Conservation (phyloP, 2,113 vertebrate species). For the Leucopsar rothschildi region DNA sequence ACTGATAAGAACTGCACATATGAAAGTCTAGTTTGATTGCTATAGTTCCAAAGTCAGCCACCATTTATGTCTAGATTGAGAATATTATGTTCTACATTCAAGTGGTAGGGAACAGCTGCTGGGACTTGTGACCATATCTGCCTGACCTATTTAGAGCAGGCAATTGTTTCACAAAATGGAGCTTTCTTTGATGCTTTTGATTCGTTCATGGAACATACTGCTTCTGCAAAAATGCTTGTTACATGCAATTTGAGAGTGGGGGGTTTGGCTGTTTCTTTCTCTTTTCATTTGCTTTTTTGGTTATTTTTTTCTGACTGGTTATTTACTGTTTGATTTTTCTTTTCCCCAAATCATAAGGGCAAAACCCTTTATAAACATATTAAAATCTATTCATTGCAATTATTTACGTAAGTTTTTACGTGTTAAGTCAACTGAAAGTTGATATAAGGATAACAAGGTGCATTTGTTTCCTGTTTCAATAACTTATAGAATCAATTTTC, state of each 20-base stretch:
- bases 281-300: not conserved
- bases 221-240: not conserved
- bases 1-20: not conserved
- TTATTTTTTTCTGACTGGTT: not conserved
- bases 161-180: not conserved
- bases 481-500: not conserved
- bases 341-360: not conserved
- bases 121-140: not conserved
- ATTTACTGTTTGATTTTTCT: not conserved
- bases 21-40: not conserved
- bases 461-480: not conserved
- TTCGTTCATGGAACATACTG: not conserved
- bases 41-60: not conserved
- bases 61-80: not conserved
- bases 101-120: not conserved
- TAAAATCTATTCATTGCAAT: not conserved
- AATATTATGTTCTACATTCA: not conserved
- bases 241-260: not conserved
- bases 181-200: not conserved
- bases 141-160: not conserved
- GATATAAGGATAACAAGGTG: not conserved
- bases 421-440: not conserved
- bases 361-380: not conserved
- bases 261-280: not conserved
- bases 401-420: not conserved